Base-by-base conservation (phyloP, 2,797 vertebrate species). In the Clarias platycephalus region DNA sequence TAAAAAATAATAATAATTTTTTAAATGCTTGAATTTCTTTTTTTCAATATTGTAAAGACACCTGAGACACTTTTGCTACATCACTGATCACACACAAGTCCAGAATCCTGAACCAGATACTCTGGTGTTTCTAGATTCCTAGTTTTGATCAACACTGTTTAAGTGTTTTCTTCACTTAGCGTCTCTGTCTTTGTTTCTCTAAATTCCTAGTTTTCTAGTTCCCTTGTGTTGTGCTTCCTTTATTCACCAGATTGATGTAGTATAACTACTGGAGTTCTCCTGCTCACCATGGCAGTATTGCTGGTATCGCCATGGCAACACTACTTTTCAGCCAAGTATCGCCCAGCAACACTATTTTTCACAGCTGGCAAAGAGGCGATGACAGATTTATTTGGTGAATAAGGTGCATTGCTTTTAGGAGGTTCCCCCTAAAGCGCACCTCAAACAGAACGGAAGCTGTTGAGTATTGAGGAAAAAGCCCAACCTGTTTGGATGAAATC, bases 251-350 rank as follows among this genome's bases (percentile, higher is more conserved):
- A 24, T 49, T 53, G 53, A 44, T 74, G 53, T 31, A 57, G 9
- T 57, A 4, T 12, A 34, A 58, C 26, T 34, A 24, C 28, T 74
- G 44, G 49, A 57, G 49, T 75, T 55, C 28, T 60, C 74, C 0
- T 22, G 74, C 55, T 60, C 31, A 58, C 55, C 8, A 37, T 77
- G 74, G 57, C 31, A 13, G 75, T 34, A 37, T 58, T 77, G 75
- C 75, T 7, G 31, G 75, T 60, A 77, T 77, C 37, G 20, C 75
- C 75, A 77, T 77, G 75, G 75, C 55, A 77, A 77, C 75, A 37
- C 75, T n/a, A 77, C 68, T 81, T 66, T 80, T 67, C 78, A 58
- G 55, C 75, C 75, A 28, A 31, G 31, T 44, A 83, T n/a, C 26
- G 66, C 31, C 79, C 79, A 53, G 79, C 62, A 81, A 67, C 60